Percentiles rank a stretch among this genome's conserved stretches.
These are phyloP conservation scores for Liasis olivaceus DNA, from an alignment of 2,797 vertebrate species.

Conservation along the genomic window DNA sequence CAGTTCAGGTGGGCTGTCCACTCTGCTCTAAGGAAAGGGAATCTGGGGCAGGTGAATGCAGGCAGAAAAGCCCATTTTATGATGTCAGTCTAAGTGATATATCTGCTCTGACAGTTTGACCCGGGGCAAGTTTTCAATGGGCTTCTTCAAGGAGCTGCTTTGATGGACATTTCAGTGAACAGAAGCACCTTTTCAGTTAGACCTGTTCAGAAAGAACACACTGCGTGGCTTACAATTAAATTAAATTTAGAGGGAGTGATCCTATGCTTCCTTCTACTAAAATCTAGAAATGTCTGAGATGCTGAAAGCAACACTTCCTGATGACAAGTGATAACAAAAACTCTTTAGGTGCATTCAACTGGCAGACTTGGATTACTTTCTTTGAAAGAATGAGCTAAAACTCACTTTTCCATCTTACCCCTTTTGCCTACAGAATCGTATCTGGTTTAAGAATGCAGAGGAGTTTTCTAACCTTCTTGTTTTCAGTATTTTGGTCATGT, in stretches of 20 bases:
- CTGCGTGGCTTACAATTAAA: background rate
- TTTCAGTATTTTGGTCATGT: background rate
- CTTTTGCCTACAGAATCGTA: rapidly evolving
- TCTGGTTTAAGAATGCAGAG: background rate
- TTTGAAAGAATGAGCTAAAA: background rate
- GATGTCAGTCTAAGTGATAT: background rate
- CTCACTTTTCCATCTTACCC: background rate
- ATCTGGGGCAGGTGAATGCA: background rate
- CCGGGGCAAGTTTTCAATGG: background rate
- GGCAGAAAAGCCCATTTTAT: background rate
- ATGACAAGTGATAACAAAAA: background rate
- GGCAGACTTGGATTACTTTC: background rate
- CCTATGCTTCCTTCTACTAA: background rate
- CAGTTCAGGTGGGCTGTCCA: background rate
- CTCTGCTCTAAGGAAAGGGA: background rate
- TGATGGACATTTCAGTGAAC: background rate
- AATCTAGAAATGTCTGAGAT: background rate
- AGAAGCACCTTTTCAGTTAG: background rate
- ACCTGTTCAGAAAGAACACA: background rate
- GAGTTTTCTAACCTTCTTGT: too few species aligned
- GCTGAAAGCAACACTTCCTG: too few species aligned
- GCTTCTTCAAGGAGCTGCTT: background rate
- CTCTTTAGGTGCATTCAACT: background rate
- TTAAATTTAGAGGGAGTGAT: background rate
- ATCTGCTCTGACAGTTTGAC: background rate